These are phyloP conservation scores for Dolichotis patagonum DNA, from an alignment of 2,113 vertebrate species.

Conservation along the genomic window DNA sequence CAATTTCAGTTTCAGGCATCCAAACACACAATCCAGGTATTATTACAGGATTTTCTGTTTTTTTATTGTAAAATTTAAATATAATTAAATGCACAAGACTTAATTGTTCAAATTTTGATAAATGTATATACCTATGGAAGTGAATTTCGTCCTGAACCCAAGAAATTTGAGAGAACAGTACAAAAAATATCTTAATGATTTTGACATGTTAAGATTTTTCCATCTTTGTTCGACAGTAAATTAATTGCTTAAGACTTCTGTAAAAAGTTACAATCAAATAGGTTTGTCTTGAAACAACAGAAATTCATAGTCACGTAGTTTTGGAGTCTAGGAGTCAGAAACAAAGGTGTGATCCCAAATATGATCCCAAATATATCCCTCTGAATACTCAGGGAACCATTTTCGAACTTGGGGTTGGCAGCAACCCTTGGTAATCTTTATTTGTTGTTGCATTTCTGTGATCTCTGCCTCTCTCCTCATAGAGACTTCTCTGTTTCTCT, in stretches of 20 bases:
- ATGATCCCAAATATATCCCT: neutral
- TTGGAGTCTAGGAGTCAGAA: neutral
- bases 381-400: neutral
- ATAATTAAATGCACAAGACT: neutral
- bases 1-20: neutral
- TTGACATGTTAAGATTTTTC: neutral
- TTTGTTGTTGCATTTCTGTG: neutral
- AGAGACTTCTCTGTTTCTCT: neutral
- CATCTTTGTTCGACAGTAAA: neutral
- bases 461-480: neutral
- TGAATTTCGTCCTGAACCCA: neutral
- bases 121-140: fast-evolving
- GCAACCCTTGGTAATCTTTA: neutral
- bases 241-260: neutral
- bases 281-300: neutral
- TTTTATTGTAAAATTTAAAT: neutral
- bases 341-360: neutral
- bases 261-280: neutral
- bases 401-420: neutral
- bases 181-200: neutral
- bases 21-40: neutral
- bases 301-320: neutral
- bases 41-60: neutral
- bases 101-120: neutral
- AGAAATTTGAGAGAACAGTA: fast-evolving